Evolutionary conservation across 2,888 invertebrate genomes (phyloP).

Genomic region (Rhagonycha fulva): DNA sequence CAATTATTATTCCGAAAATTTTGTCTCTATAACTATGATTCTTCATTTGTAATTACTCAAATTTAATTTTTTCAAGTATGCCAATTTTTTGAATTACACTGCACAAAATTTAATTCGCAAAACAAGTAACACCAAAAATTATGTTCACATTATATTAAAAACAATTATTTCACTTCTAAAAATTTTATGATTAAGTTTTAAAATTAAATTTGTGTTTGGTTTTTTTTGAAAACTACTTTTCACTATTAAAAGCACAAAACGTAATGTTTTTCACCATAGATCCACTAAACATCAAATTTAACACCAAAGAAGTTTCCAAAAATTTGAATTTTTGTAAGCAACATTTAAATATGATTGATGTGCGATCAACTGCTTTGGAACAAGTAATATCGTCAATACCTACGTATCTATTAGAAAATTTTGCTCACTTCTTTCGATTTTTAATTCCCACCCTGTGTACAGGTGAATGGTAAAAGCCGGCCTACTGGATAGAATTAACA

Average conservation of each 20-base stretch:
- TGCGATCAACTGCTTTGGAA: not conserved
- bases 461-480: conserved; percentile 46
- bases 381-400: not conserved
- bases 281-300: not conserved
- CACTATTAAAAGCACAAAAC: not conserved
- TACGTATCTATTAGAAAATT: not conserved
- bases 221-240: not conserved
- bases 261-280: not conserved
- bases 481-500: conserved; percentile 39
- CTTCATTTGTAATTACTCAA: not conserved
- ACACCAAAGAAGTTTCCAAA: not conserved
- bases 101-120: not conserved
- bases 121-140: not conserved
- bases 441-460: conserved; percentile 45
- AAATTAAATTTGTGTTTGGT: not conserved
- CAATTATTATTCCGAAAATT: not conserved
- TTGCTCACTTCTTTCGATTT: conserved; percentile 7
- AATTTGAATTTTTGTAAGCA: not conserved
- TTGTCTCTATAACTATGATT: no score
- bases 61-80: not conserved
- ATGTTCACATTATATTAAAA: not conserved
- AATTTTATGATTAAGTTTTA: not conserved
- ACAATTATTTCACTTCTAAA: not conserved
- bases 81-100: not conserved
- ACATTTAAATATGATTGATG: not conserved